Evolutionary conservation across 2,113 vertebrate genomes (phyloP).

Genomic region (Miniopterus natalensis): DNA sequence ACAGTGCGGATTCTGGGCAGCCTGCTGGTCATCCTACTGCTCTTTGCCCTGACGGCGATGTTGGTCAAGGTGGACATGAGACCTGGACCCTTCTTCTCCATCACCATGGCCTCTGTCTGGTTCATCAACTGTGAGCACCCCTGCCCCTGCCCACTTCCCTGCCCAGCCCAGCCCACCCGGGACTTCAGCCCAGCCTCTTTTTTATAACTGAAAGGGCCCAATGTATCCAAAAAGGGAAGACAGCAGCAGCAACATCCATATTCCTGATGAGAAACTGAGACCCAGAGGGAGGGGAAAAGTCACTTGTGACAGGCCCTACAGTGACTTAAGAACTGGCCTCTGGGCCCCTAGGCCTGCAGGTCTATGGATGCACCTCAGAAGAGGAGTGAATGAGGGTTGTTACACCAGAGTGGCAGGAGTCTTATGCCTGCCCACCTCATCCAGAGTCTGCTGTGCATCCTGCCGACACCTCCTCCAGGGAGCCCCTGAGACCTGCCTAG

Average conservation of each 20-base stretch:
- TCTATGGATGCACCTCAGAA: background rate
- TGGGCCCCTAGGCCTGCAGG: background rate
- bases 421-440: background rate
- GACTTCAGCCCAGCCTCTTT: background rate
- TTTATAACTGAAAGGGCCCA: background rate
- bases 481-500: background rate
- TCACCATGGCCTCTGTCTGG: constrained; percentile 94
- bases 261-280: constrained; percentile 3
- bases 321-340: background rate
- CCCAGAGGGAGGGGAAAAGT: background rate
- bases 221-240: background rate
- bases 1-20: constrained; percentile 90
- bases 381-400: background rate
- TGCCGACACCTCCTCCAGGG: background rate
- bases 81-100: constrained; percentile 89
- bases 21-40: constrained; percentile 89
- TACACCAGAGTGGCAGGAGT: background rate
- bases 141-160: background rate
- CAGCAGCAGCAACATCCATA: background rate
- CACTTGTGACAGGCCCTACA: background rate
- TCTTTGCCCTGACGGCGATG: constrained; percentile 91
- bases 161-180: background rate
- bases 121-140: constrained; percentile 94
- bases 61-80: constrained; percentile 91
- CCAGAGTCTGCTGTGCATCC: background rate